These are phyloP conservation scores for Rhipidura dahli DNA, from an alignment of 2,113 vertebrate genomes.

Conservation along the genomic window DNA sequence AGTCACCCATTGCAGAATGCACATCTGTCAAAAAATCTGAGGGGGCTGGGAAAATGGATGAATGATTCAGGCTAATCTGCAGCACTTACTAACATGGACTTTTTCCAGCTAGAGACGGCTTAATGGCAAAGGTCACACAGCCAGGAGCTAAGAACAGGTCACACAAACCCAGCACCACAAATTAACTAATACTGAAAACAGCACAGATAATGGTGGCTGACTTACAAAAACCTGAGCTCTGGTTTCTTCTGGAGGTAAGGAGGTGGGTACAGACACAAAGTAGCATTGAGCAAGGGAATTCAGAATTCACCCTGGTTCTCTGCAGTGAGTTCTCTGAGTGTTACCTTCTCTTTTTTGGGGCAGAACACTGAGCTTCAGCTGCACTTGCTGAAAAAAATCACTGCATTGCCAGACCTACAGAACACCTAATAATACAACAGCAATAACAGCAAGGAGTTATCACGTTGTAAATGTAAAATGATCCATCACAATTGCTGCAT, in stretches of 20 bases:
- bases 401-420: not conserved
- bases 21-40: constrained; percentile 11
- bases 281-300: not conserved
- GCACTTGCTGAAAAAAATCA: not conserved
- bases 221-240: not conserved
- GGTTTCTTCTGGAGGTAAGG: not conserved
- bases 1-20: not conserved
- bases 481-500: not conserved
- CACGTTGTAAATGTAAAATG: not conserved
- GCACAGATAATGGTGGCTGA: not conserved
- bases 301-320: not conserved
- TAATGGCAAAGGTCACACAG: constrained; percentile 1
- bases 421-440: not conserved
- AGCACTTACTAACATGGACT: not conserved
- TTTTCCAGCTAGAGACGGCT: not conserved
- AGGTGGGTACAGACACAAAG: not conserved
- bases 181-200: not conserved
- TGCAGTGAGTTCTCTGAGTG: not conserved
- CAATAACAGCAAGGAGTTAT: not conserved
- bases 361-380: not conserved
- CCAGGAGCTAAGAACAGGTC: not conserved
- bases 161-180: not conserved
- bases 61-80: not conserved
- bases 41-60: not conserved
- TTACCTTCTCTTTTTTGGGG: not conserved